These are phyloP conservation scores for Cheilosia scutellata DNA, from an alignment of 2,888 invertebrate species.

Conservation along the genomic window DNA sequence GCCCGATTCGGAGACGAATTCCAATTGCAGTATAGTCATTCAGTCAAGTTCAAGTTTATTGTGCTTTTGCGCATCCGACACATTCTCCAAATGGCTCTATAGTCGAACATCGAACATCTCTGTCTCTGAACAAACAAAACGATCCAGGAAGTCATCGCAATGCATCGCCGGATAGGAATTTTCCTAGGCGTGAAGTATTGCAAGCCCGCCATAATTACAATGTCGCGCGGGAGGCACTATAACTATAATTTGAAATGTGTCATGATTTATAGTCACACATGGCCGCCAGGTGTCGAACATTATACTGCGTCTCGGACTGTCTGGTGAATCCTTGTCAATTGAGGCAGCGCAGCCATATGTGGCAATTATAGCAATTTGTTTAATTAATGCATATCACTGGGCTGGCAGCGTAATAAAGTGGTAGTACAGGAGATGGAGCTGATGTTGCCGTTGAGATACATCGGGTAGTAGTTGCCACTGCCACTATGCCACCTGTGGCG, in stretches of 20 bases:
- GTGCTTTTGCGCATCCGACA: constrained; percentile 20
- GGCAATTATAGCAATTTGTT: constrained; percentile 64
- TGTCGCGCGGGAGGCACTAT: constrained; percentile 44
- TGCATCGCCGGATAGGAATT: neutral
- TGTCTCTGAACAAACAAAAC: constrained; percentile 35
- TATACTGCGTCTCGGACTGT: neutral
- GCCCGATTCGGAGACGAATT: constrained; percentile 7
- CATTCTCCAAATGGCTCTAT: constrained; percentile 27
- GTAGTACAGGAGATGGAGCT: too few relatives aligned
- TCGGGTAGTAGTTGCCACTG: neutral
- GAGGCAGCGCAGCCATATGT: constrained; percentile 30
- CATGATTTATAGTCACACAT: constrained; percentile 62
- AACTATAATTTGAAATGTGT: constrained; percentile 26
- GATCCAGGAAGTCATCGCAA: constrained; percentile 37
- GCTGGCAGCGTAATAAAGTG: neutral
- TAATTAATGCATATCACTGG: constrained; percentile 59
- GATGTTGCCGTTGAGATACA: neutral
- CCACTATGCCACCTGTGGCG: constrained; percentile 51
- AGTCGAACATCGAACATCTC: neutral
- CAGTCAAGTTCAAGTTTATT: constrained; percentile 44
- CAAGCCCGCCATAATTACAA: constrained; percentile 38
- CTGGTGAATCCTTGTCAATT: constrained; percentile 39
- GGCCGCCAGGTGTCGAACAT: constrained; percentile 54
- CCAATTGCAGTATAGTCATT: constrained; percentile 4
- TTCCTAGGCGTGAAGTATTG: constrained; percentile 51